Conservation (phyloP, 2,113 vertebrate species). For the Phyllostomus hastatus region DNA sequence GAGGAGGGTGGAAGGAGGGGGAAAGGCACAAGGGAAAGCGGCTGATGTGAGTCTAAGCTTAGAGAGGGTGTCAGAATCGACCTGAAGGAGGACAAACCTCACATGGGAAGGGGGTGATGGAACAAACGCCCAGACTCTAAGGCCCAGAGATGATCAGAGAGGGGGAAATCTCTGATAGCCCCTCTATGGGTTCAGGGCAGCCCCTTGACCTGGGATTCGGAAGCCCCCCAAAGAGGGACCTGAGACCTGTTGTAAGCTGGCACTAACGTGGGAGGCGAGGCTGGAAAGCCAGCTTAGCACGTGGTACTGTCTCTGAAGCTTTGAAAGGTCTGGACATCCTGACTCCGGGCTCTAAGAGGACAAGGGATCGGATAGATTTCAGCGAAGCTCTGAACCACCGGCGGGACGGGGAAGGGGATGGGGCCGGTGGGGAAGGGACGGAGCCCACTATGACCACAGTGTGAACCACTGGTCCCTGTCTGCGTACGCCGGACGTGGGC, state of each 20-base stretch:
- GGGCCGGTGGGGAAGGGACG: neutral
- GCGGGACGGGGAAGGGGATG: accelerated
- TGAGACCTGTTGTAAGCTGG: neutral
- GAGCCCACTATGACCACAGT: neutral
- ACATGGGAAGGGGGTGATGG: neutral
- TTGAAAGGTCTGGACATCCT: neutral
- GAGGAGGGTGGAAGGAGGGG: no score
- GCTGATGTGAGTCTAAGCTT: neutral
- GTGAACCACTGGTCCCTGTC: neutral
- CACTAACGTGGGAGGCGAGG: neutral
- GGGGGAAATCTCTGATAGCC: neutral
- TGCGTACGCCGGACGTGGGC: neutral
- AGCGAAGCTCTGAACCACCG: neutral
- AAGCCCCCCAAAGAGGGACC: neutral
- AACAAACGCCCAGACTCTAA: neutral
- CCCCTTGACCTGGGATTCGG: neutral
- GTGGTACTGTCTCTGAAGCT: neutral
- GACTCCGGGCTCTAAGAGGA: neutral
- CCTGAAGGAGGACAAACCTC: neutral
- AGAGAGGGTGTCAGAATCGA: neutral
- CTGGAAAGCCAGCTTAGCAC: neutral
- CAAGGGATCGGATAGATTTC: neutral
- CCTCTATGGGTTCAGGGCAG: neutral
- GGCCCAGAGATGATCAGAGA: neutral
- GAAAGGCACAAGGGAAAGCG: neutral